Base-by-base conservation (phyloP, 2,888 invertebrate genomes). In the Coenonympha glycerion region DNA sequence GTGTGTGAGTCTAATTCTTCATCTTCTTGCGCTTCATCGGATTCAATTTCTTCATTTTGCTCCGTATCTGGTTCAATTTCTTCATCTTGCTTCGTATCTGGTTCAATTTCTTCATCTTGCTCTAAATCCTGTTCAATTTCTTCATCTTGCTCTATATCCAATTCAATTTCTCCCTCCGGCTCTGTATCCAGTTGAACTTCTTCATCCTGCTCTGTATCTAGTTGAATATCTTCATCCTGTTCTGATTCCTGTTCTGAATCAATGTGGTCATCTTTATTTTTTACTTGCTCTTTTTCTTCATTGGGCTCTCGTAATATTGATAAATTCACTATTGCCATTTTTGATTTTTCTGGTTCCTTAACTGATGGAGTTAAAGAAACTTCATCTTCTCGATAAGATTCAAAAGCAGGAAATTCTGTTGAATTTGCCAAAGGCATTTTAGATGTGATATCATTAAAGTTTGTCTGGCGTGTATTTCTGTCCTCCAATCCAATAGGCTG, bases 111-210 rank as follows among this genome's bases (percentile, higher is more conserved):
- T 21, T 22, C 8, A 15, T 22, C 19, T 22, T 37, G 0, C 1
- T 48, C 24, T 5, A 6, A 15, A 36, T 79, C 74, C 42, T 73
- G 76, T 13, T 54, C 47, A 2, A 52, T 31, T n/a, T 42, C 48
- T 8, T 49, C 44, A 6, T 48, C 49, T 19, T 18, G n/a, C n/a
- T n/a, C n/a, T n/a, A n/a, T n/a, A n/a, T n/a, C n/a, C n/a, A n/a
- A n/a, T n/a, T n/a, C n/a, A n/a, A n/a, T n/a, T n/a, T n/a, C n/a
- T n/a, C n/a, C n/a, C n/a, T n/a, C n/a, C n/a, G n/a, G n/a, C n/a
- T n/a, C n/a, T n/a, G n/a, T n/a, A n/a, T n/a, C n/a, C n/a, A n/a
- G n/a, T n/a, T n/a, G n/a, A n/a, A n/a, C n/a, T n/a, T n/a, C n/a
- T n/a, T n/a, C n/a, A n/a, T n/a, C n/a, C n/a, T n/a, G n/a, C n/a